Base-by-base conservation (phyloP, 2,888 invertebrate genomes). In the Encarsia formosa region DNA sequence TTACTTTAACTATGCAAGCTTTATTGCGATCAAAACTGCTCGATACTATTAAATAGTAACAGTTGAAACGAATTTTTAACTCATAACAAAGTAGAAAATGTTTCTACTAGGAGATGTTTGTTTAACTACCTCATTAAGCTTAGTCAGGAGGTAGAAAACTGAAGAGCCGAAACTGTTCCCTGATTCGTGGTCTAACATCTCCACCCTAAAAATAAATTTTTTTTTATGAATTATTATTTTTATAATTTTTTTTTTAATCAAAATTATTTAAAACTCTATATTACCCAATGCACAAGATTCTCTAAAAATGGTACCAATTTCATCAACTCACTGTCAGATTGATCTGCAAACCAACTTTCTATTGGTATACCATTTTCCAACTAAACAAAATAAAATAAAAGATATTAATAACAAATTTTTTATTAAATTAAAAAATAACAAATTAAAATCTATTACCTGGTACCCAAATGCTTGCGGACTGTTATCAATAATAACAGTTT, bases 321-420 rank as follows among this genome's bases (percentile, higher is more conserved):
- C 65, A 94, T 83, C 47, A 97, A 80, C 70, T 96, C 96, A 31
- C 84, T 84, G 77, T 96, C 96, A 45, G 82, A 83, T 67, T 87
- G 83, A 77, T 95, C 94, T 61, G 90, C 86, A 76, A 95, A 97
- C 96, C 96, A 96, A 74, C 93, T 93, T 78, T 94, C 94, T 62
- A 97, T 96, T 0, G 96, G 96, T 61, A 96, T 95, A 22, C 96
- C 96, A 76, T 96, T 96, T 76, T 94, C 92, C 53, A 95, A 75
- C 85, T 93, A 80, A 54, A 78, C 11, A 32, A 54, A 35, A 50
- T 8, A 34, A 51, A 32, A 47, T n/a, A n/a, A n/a, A n/a, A n/a
- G 39, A 29, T 35, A 48, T 42, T 15, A 35, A 15, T 5, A 37
- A 24, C 40, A 32, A 31, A 54, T 24, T 19, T 47, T 34, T 19